Conservation (phyloP, 1,140 invertebrate species). For the Yoshiicerus persimilis region DNA sequence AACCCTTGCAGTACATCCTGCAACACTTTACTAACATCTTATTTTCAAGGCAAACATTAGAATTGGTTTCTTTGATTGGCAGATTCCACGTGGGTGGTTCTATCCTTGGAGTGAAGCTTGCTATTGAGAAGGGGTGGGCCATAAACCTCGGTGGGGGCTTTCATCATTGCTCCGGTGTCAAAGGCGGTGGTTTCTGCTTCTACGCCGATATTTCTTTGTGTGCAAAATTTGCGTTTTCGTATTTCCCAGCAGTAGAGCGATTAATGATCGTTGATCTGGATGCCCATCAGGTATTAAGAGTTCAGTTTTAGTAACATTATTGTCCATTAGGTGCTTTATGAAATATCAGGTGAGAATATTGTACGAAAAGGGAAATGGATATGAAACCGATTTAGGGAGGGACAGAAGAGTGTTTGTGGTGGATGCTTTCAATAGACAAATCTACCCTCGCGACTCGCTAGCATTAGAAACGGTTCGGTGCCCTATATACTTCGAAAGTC, state of each 20-base stretch:
- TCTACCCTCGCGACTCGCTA: slow-evolving; percentile 75
- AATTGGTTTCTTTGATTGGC: neutral
- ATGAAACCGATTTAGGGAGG: slow-evolving; percentile 73
- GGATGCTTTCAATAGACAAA: slow-evolving; percentile 80
- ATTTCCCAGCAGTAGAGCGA: slow-evolving; percentile 62
- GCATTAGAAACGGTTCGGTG: slow-evolving; percentile 75
- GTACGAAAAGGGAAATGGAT: slow-evolving; percentile 73
- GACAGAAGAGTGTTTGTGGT: slow-evolving; percentile 75
- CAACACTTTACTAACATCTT: neutral
- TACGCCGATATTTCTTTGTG: slow-evolving; percentile 85
- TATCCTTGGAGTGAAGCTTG: slow-evolving; percentile 75
- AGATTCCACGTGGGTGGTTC: slow-evolving; percentile 81
- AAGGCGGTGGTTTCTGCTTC: slow-evolving; percentile 82
- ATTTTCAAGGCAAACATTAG: neutral
- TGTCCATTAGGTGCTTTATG: too few species aligned
- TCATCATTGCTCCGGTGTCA: slow-evolving; percentile 73
- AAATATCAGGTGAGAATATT: neutral
- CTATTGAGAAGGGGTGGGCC: slow-evolving; percentile 77
- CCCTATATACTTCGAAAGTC: slow-evolving; percentile 67
- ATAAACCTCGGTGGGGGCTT: slow-evolving; percentile 90
- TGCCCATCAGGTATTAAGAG: slow-evolving; percentile 70
- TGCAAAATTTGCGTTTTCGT: slow-evolving; percentile 67
- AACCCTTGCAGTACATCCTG: slow-evolving; percentile 70
- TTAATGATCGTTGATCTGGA: slow-evolving; percentile 87
- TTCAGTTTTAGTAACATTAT: neutral